Conservation (phyloP, 2,888 invertebrate species). For the Thera britannica region DNA sequence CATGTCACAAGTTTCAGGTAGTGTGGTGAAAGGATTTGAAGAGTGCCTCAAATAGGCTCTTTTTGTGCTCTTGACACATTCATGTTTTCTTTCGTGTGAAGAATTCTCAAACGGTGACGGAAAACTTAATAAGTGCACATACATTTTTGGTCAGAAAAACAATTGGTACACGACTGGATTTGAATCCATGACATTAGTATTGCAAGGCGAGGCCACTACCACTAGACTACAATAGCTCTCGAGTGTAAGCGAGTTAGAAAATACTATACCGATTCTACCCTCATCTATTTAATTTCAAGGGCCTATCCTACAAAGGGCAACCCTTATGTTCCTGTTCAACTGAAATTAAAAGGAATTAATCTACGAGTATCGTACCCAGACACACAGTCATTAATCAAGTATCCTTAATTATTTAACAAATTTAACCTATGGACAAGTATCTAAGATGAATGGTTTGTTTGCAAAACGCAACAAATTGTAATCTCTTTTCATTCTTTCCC, state of each 20-base stretch:
- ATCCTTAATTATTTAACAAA: constrained; percentile 36
- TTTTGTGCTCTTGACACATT: no score
- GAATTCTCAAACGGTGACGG: no score
- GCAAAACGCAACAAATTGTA: constrained; percentile 43
- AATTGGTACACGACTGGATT: no score
- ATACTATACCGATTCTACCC: neutral
- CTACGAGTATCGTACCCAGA: constrained; percentile 26
- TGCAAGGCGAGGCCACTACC: no score
- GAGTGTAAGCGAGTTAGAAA: neutral
- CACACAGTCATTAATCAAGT: constrained; percentile 36
- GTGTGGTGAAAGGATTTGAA: no score
- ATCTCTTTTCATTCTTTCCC: neutral
- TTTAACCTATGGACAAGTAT: constrained; percentile 49
- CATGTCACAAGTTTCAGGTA: no score
- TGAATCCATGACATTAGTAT: no score
- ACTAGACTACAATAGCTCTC: no score
- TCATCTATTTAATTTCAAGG: constrained; percentile 13
- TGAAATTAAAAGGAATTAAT: constrained; percentile 34
- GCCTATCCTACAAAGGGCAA: constrained; percentile 8
- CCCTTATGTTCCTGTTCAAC: constrained; percentile 13
- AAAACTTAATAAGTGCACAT: neutral
- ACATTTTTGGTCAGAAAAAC: neutral
- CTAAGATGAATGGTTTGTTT: constrained; percentile 52
- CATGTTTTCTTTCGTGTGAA: no score
- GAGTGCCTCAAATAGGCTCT: no score